Conservation (phyloP, 2,113 vertebrate genomes). For the Parus major region DNA sequence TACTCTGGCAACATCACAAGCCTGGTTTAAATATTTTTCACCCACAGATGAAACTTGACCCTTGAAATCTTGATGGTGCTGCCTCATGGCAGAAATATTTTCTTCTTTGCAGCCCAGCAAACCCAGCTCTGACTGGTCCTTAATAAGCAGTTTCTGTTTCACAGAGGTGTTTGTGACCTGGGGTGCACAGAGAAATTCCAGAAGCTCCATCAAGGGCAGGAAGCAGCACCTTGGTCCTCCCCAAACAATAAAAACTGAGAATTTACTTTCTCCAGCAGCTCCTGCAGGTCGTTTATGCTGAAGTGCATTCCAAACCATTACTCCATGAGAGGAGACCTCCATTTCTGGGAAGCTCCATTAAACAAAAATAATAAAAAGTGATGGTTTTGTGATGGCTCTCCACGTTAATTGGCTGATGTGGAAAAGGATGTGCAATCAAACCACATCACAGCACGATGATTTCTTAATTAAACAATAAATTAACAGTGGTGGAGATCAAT, state of each 20-base stretch:
- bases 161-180: neutral
- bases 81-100: neutral
- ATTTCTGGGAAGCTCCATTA: slow-evolving; percentile 56
- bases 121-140: neutral
- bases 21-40: neutral
- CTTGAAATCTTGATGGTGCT: neutral
- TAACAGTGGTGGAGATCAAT: slow-evolving; percentile 63
- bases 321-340: neutral
- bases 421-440: slow-evolving; percentile 64
- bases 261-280: neutral
- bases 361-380: slow-evolving; percentile 39
- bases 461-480: slow-evolving; percentile 75
- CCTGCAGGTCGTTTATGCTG: neutral
- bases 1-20: neutral
- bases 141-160: neutral
- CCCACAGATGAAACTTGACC: neutral
- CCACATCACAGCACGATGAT: slow-evolving; percentile 54
- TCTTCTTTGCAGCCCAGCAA: neutral
- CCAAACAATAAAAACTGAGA: neutral
- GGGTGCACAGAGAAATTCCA: neutral
- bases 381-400: neutral
- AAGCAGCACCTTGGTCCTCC: neutral
- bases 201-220: neutral
- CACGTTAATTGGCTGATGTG: slow-evolving; percentile 40
- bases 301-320: neutral